These are phyloP conservation scores for Colistium nudipinnis DNA, from an alignment of 2,113 vertebrate species.

Conservation along the genomic window DNA sequence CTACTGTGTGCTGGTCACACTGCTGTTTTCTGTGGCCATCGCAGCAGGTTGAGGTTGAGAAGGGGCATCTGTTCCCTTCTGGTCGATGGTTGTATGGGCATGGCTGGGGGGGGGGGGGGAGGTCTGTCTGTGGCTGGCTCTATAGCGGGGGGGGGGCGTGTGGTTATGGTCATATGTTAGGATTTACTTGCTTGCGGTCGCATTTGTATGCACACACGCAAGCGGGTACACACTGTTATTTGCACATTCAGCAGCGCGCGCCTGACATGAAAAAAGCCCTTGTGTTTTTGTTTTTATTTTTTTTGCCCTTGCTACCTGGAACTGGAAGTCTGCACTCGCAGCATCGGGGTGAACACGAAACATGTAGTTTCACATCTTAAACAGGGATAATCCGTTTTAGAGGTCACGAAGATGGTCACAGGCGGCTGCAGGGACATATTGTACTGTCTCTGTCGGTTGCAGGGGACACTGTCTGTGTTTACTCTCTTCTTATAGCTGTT, in stretches of 20 bases:
- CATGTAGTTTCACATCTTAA: neutral
- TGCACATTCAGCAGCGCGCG: conserved; percentile 8
- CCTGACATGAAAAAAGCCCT: conserved; percentile 5
- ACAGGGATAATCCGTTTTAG: conserved; percentile 17
- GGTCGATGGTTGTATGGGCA: conserved; percentile 6
- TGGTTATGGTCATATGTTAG: conserved; percentile 39
- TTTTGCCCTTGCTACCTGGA: neutral
- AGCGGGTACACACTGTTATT: conserved; percentile 15
- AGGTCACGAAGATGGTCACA: neutral
- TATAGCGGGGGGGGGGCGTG: conserved; percentile 37
- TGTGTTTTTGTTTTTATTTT: too few species aligned
- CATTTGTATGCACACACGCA: conserved; percentile 5
- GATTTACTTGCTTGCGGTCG: conserved; percentile 21
- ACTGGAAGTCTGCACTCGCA: neutral
- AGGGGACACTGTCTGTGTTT: conserved; percentile 45
- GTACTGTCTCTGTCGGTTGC: conserved; percentile 23
- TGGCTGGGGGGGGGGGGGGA: neutral
- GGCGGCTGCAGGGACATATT: conserved; percentile 20
- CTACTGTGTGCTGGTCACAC: conserved; percentile 3
- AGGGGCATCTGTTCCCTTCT: conserved; percentile 43
- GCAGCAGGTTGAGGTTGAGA: conserved; percentile 30
- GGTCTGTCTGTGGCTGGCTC: conserved; percentile 38
- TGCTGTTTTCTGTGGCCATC: conserved; percentile 42
- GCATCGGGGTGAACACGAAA: neutral
- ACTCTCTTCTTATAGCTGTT: conserved; percentile 59